These are phyloP conservation scores for Cephus pulcher DNA, from an alignment of 2,888 invertebrate species.

Conservation along the genomic window DNA sequence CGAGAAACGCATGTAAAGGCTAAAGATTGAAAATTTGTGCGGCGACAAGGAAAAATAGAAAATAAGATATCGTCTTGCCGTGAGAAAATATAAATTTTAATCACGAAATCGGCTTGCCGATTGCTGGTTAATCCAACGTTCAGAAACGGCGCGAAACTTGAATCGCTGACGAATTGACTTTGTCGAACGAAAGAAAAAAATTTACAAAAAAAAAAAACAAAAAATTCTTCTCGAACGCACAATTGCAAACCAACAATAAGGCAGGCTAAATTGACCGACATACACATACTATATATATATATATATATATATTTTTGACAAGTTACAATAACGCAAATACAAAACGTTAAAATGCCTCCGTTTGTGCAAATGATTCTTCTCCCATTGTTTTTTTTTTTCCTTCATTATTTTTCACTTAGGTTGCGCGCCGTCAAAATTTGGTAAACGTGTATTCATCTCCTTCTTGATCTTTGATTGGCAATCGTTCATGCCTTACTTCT, in stretches of 20 bases:
- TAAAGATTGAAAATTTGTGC: too few species aligned
- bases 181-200: too few species aligned
- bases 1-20: too few species aligned
- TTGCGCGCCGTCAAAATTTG: not conserved
- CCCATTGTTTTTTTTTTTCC: not conserved
- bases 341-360: constrained; percentile 49
- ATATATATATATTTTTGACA: constrained; percentile 59
- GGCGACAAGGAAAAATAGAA: too few species aligned
- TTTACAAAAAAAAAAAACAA: not conserved
- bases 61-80: too few species aligned
- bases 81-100: too few species aligned
- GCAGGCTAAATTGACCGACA: constrained; percentile 52
- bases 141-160: too few species aligned
- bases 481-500: not conserved
- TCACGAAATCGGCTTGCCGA: too few species aligned
- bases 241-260: constrained; percentile 58
- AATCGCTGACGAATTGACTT: too few species aligned
- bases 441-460: not conserved
- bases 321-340: constrained; percentile 53
- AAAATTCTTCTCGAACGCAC: constrained; percentile 38
- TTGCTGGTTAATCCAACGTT: too few species aligned
- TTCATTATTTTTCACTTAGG: not conserved
- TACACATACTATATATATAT: constrained; percentile 42
- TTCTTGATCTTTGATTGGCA: not conserved
- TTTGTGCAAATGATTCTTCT: constrained; percentile 50